Base-by-base conservation (phyloP, 1,140 invertebrate genomes). In the Orius insidiosus region DNA sequence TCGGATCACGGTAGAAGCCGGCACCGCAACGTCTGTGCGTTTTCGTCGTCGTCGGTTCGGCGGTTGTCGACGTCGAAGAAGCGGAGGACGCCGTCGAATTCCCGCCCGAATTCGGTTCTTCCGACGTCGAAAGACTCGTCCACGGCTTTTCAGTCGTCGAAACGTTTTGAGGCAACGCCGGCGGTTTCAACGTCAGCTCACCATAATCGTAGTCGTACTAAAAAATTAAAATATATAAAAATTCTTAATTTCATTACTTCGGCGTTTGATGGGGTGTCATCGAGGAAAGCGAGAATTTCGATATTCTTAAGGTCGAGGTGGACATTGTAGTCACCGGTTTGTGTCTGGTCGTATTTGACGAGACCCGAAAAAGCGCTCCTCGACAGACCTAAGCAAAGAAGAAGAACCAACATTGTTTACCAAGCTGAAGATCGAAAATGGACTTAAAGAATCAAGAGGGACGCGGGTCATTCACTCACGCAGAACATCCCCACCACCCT, bases 231-330 rank as follows among this genome's bases (percentile, higher is more conserved):
- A 33, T 34, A 46, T 10, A 4, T 10, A n/a, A 15, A 36, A 4
- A 36, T 3, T 3, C 24, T 24, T 24, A 7, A 24, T 7, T 3
- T 11, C 5, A n/a, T 36, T 36, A 11, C n/a, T 36, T 11, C 14
- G 35, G 35, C 35, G 14, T 36, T 36, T 5, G 35, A 36, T 4
- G 35, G 35, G 3, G 68, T 68, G 45, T 71, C 68, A 45, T 69
- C 62, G 13, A 75, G 52, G 31, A 83, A 56, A 24, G 80, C 79
- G 49, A 82, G 67, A 53, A 85, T 71, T 55, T 78, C 70, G 43
- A 85, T 63, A 62, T 84, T 76, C 62, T 83, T 83, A 41, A 84
- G 60, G 57, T 80, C 74, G 37, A 85, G 64, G 55, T 80, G 79
- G 35, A 85, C 74, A 61, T 85, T 85, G 51, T 79, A 67, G 48